Base-by-base conservation (phyloP, 2,888 invertebrate species). In the Boloria euphrosyne region DNA sequence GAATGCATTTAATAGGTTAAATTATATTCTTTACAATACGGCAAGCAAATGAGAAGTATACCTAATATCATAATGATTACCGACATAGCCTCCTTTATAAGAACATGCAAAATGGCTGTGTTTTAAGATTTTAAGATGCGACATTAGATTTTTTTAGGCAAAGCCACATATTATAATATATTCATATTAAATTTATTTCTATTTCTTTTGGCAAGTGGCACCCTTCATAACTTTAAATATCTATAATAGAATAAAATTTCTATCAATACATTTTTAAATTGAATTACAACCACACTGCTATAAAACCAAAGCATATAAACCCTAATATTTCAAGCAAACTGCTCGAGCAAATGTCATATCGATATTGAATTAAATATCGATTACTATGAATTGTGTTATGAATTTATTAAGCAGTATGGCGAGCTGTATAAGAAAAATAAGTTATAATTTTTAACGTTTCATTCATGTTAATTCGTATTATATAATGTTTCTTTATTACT, bases 301-400 rank as follows among this genome's bases (percentile, higher is more conserved):
- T 61, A 69, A 68, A 62, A 71, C 47, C 63, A 51, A 38, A 58
- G 47, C 49, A 44, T 51, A 61, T 64, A 27, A 58, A 59, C 62
- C 65, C 72, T 68, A 68, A 10, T 72, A 73, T 64, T 73, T 78
- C 79, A 74, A 78, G 80, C 71, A 77, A 71, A 76, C 81, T 75
- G 38, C 62, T 31, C 63, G 67, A 65, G 54, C 71, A 71, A 71
- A 68, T 69, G 71, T 61, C 73, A 75, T 80, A 82, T 81, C 84
- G 82, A 84, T 85, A 86, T 81, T 81, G 83, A 88, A 88, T 87
- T 80, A 82, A 79, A 84, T 82, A 49, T 55, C 55, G 65, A 69
- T 72, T 72, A 46, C 65, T 64, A 68, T 63, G 64, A 46, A 58
- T 47, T 13, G 43, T 53, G 22, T 46, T 65, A 64, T 61, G 46